A percentile compares a stretch with the other conserved stretches of the same genome.
Conservation (phyloP, 2,797 vertebrate species). For the Melanitta fusca region DNA sequence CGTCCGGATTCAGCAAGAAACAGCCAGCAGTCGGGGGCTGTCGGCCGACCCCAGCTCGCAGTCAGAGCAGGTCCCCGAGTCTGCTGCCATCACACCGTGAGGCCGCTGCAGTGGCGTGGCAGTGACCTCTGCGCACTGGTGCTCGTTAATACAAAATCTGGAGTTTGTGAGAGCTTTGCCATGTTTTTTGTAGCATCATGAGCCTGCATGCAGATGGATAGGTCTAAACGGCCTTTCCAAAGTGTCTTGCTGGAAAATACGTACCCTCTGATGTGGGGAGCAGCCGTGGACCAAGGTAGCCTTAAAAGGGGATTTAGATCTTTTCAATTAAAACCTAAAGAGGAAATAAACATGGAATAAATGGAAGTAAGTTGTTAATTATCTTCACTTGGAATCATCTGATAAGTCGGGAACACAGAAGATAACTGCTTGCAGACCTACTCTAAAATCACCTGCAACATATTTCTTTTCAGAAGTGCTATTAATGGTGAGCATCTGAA, state of each 20-base stretch:
- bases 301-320: not conserved
- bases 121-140: not conserved
- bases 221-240: not conserved
- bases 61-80: too few relatives aligned
- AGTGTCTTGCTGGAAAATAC: not conserved
- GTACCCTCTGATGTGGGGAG: fast-evolving
- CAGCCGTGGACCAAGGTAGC: fast-evolving
- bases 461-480: not conserved
- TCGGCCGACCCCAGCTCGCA: fast-evolving
- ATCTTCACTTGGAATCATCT: not conserved
- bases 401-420: not conserved
- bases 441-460: not conserved
- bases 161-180: not conserved
- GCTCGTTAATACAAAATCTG: not conserved
- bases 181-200: fast-evolving
- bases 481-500: not conserved
- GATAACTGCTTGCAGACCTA: not conserved
- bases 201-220: not conserved
- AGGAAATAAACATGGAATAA: not conserved
- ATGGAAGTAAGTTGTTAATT: not conserved
- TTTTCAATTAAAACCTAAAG: not conserved
- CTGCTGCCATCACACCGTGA: not conserved
- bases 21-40: not conserved
- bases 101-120: fast-evolving
- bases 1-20: not conserved